Percentiles rank a stretch among this genome's conserved stretches.
Evolutionary conservation across 2,888 invertebrate genomes (phyloP).

Genomic region (Hermaeophaga mercurialis): DNA sequence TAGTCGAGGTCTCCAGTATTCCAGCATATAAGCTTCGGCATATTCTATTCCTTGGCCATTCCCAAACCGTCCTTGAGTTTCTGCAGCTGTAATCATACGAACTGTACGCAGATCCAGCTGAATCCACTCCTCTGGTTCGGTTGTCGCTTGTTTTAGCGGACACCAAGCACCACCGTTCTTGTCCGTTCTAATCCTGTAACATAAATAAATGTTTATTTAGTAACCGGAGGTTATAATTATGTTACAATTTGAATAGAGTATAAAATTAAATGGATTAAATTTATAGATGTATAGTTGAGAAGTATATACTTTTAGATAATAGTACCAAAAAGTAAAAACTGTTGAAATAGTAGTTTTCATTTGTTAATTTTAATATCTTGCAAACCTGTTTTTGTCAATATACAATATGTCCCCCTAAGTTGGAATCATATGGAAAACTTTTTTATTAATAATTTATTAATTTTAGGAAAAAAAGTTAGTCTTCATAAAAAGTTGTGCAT

Average conservation of each 20-base stretch:
- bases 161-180: constrained; percentile 93
- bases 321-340: too few relatives aligned
- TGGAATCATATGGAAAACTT: too few relatives aligned
- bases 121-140: constrained; percentile 77
- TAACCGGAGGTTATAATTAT: constrained; percentile 11
- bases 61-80: constrained; percentile 89
- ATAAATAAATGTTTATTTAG: constrained; percentile 6
- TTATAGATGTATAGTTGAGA: too few relatives aligned
- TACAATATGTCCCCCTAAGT: too few relatives aligned
- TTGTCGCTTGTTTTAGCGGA: constrained; percentile 80
- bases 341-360: too few relatives aligned
- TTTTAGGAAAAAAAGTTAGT: too few relatives aligned
- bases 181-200: constrained; percentile 79
- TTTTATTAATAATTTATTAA: too few relatives aligned
- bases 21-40: constrained; percentile 81
- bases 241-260: constrained; percentile 12
- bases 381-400: too few relatives aligned
- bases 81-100: constrained; percentile 83
- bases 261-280: too few relatives aligned
- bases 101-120: constrained; percentile 79
- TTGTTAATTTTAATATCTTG: too few relatives aligned
- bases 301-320: too few relatives aligned
- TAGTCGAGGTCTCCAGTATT: constrained; percentile 81
- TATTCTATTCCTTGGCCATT: constrained; percentile 90
- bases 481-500: too few relatives aligned